phyloP scores from a whole-genome alignment of 2,888 invertebrate species.

The Digitonthophagus gazella region DNA sequence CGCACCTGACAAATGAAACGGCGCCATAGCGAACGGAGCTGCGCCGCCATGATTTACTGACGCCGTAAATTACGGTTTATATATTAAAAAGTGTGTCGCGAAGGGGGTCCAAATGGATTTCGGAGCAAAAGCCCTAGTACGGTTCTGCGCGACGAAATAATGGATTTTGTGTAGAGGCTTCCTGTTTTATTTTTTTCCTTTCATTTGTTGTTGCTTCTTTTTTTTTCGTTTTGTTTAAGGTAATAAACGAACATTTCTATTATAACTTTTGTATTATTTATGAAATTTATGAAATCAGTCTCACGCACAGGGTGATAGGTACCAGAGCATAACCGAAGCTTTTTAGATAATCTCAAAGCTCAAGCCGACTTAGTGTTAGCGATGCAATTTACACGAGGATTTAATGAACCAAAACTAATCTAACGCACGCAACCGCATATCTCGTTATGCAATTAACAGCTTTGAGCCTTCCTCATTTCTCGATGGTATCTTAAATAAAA shows the following conservation, averaged over 20 bases:
- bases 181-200: neutral
- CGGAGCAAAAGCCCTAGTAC: neutral
- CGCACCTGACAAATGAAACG: conserved; percentile 53
- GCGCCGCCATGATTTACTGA: conserved; percentile 51
- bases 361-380: neutral
- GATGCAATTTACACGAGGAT: neutral
- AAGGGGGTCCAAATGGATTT: conserved; percentile 28
- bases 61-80: conserved; percentile 49
- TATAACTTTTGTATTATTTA: neutral
- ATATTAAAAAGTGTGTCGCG: conserved; percentile 47
- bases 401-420: neutral
- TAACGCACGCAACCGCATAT: neutral
- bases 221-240: neutral
- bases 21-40: conserved; percentile 30
- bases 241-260: neutral
- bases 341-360: neutral
- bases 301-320: neutral
- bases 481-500: no score
- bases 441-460: neutral
- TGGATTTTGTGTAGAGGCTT: neutral
- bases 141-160: neutral
- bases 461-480: neutral
- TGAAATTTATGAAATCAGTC: neutral
- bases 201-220: no score
- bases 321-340: neutral